A percentile compares a stretch with the other conserved stretches of the same genome.
These are phyloP conservation scores for Apamea monoglypha DNA, from an alignment of 2,888 invertebrate genomes.

Conservation along the genomic window DNA sequence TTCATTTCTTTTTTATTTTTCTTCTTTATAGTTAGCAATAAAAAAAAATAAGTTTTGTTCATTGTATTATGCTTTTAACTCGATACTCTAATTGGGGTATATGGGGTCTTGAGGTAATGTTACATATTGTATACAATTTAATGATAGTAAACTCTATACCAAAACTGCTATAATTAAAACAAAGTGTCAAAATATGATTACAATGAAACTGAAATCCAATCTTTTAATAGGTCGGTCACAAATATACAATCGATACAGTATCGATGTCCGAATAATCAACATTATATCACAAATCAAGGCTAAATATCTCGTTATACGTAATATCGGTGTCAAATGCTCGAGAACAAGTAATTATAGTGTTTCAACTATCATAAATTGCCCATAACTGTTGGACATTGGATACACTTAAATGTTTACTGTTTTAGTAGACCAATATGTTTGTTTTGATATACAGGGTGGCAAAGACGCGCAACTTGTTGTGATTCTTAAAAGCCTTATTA, in stretches of 20 bases:
- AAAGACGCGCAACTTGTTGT: too few relatives aligned
- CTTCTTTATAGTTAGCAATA: too few relatives aligned
- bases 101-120: too few relatives aligned
- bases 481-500: too few relatives aligned
- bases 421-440: background rate
- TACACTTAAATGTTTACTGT: slow-evolving; percentile 5
- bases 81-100: too few relatives aligned
- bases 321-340: slow-evolving; percentile 16
- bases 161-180: background rate
- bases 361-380: slow-evolving; percentile 33
- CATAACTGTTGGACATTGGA: slow-evolving; percentile 20
- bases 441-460: background rate
- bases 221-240: slow-evolving; percentile 9
- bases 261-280: slow-evolving; percentile 11
- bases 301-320: slow-evolving; percentile 38
- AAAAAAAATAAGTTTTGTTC: too few relatives aligned
- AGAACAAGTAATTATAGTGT: slow-evolving; percentile 24
- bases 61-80: too few relatives aligned
- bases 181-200: slow-evolving; percentile 19
- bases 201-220: slow-evolving; percentile 22
- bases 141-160: background rate
- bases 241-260: slow-evolving; percentile 18
- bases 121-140: background rate
- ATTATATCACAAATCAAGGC: slow-evolving; percentile 17
- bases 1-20: too few relatives aligned